Evolutionary conservation across 2,888 invertebrate species (phyloP), one percentile per base, ranked within the genome.

Genomic region (Chloromyia formosa): DNA sequence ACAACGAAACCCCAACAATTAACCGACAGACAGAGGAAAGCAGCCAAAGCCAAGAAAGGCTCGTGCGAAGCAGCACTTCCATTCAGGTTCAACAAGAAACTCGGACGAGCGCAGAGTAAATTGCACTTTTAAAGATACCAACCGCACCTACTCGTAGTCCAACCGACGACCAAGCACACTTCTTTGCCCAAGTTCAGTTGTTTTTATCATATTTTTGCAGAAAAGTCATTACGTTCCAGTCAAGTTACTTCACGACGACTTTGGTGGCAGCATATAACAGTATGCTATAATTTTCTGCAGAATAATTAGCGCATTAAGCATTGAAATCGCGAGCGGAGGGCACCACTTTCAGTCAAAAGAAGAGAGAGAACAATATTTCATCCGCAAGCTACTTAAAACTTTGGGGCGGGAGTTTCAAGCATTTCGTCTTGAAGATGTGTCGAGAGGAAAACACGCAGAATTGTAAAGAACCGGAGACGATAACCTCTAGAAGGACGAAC

Each of bases 281-380:
- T 35, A 35, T 35, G 27, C 27, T 35, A 35, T 35, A 45, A 66
- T 45, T 49, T 66, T 22, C 20, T 49, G 42, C 66, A 66, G 49
- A 66, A 66, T 66, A 66, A 66, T 66, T 66, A 66, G 66, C 66
- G 66, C 60, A 60, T 60, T 60, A 60, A 9, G 7, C 27, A 35
- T 35, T 35, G 27, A 35, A 35, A 35, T 7, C 27, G 27, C 27
- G 27, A 35, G 27, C 27, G 27, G 22, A 60, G 16, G 60, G 60
- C 23, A 23, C 12, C 22, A 5, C 5, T 27, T 16, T 0, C 66
- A 22, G 14, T 66, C 14, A 4, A 18, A 35, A 7, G 7, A 35
- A 35, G 27, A 35, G 22, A 14, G 20, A 45, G 66, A 20, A 42
- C 49, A 22, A 45, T 45, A 45, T 66, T 20, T 45, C 45, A 42